phyloP scores from a whole-genome alignment of 1,140 invertebrate genomes.

The Sycophila sp. region DNA sequence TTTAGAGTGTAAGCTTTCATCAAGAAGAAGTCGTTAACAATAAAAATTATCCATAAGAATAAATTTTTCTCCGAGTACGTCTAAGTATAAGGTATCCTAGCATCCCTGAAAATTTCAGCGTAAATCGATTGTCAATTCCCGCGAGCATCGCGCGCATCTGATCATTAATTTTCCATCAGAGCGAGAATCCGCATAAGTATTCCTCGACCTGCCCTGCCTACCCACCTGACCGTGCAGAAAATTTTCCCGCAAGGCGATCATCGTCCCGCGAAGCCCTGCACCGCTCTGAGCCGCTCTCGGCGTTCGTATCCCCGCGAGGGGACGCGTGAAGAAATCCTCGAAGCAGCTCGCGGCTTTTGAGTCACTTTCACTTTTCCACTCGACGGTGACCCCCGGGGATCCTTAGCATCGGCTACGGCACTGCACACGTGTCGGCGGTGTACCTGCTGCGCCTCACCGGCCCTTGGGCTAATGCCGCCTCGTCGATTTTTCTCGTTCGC shows the following conservation, averaged over 20 bases:
- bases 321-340: not conserved
- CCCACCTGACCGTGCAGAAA: not conserved
- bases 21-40: no score
- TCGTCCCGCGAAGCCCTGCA: not conserved
- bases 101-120: no score
- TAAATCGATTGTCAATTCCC: no score
- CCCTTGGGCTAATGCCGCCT: not conserved
- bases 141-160: no score
- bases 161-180: no score
- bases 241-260: not conserved
- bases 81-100: no score
- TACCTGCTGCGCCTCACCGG: not conserved
- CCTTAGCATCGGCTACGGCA: not conserved
- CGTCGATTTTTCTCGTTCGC: not conserved
- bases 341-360: not conserved
- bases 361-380: conserved; percentile 31
- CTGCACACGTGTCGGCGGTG: not conserved
- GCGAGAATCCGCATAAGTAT: not conserved
- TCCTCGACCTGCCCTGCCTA: not conserved
- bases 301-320: not conserved
- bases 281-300: no score
- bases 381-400: not conserved
- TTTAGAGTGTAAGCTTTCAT: no score
- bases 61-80: no score
- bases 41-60: no score